phyloP scores from a whole-genome alignment of 2,888 invertebrate species.

The Catocala sponsa region DNA sequence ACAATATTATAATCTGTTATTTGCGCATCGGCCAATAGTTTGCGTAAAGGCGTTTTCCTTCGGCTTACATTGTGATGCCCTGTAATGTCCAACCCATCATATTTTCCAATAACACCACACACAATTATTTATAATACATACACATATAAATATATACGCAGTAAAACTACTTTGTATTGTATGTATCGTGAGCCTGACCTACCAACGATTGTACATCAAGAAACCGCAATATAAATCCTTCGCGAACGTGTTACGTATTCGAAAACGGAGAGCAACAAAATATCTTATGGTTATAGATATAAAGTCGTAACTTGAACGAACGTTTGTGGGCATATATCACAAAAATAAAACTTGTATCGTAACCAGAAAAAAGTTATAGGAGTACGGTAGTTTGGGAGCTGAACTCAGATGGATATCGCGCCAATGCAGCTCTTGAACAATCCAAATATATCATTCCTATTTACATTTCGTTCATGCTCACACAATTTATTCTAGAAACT shows the following conservation, averaged over 20 bases:
- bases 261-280: conserved; percentile 36
- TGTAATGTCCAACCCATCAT: too few relatives aligned
- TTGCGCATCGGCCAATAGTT: too few relatives aligned
- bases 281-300: conserved; percentile 42
- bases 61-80: too few relatives aligned
- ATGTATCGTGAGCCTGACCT: conserved; percentile 6
- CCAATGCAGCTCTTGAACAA: conserved; percentile 24
- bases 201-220: conserved; percentile 44
- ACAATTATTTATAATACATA: too few relatives aligned
- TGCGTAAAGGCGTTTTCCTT: too few relatives aligned
- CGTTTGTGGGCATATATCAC: conserved; percentile 40
- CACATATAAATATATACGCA: not conserved
- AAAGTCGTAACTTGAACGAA: conserved; percentile 47
- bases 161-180: conserved; percentile 19
- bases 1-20: too few relatives aligned
- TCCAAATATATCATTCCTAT: conserved; percentile 36
- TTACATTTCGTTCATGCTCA: conserved; percentile 32
- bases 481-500: conserved; percentile 6
- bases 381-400: conserved; percentile 12
- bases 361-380: conserved; percentile 24
- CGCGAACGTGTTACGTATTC: conserved; percentile 42
- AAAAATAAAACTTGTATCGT: conserved; percentile 45
- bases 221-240: conserved; percentile 52
- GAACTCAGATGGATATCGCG: conserved; percentile 27
- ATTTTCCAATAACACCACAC: too few relatives aligned